phyloP scores from a whole-genome alignment of 2,113 vertebrate species.

The Salvelinus sp. region DNA sequence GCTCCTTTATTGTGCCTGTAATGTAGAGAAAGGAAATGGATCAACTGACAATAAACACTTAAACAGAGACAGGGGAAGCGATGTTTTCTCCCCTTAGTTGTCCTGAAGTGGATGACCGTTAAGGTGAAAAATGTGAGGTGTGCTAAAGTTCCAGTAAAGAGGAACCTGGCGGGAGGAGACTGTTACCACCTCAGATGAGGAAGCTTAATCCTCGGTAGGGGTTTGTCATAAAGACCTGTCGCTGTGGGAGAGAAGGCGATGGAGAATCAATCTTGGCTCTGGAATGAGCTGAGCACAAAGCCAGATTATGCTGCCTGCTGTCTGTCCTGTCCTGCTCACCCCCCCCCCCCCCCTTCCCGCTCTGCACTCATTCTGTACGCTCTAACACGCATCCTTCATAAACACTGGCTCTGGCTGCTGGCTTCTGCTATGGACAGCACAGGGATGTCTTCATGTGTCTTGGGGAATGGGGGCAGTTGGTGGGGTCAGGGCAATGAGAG shows the following conservation, averaged over 20 bases:
- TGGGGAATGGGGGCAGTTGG: constrained; percentile 1
- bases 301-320: constrained; percentile 53
- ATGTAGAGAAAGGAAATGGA: no score
- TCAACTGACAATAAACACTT: not conserved
- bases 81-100: not conserved
- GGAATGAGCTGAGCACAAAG: constrained; percentile 38
- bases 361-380: constrained; percentile 8
- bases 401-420: constrained; percentile 15
- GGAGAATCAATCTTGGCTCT: constrained; percentile 47
- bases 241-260: constrained; percentile 21
- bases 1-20: no score
- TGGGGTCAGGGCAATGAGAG: constrained; percentile 9
- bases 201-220: no score
- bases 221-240: no score
- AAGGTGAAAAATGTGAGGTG: constrained; percentile 16
- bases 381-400: constrained; percentile 23
- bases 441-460: constrained; percentile 23
- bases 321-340: not conserved
- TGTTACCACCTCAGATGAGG: constrained; percentile 43
- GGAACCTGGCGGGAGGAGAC: constrained; percentile 5
- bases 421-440: not conserved
- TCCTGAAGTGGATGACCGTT: not conserved
- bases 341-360: constrained; percentile 5
- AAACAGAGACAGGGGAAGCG: not conserved
- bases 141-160: constrained; percentile 1